Percentiles rank a stretch among this genome's conserved stretches.
phyloP scores from a whole-genome alignment of 2,888 invertebrate species.

The Parascotia fuliginaria region DNA sequence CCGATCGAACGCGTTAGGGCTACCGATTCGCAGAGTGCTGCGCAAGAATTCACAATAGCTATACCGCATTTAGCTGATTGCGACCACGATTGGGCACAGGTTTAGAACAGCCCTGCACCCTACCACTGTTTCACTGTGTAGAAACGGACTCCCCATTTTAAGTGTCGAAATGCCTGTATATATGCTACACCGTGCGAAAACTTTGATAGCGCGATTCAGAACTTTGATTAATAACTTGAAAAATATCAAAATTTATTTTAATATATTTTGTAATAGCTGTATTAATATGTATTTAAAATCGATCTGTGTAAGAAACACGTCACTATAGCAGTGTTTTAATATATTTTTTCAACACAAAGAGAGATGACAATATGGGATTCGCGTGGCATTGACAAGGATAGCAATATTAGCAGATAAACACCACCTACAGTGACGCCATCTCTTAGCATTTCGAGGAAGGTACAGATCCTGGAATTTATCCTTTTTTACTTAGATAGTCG shows the following conservation, averaged over 20 bases:
- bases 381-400: constrained; percentile 28
- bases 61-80: constrained; percentile 21
- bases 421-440: constrained; percentile 47
- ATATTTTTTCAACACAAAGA: constrained; percentile 13
- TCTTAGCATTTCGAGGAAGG: constrained; percentile 19
- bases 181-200: constrained; percentile 19
- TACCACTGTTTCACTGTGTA: constrained; percentile 40
- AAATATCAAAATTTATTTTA: background rate
- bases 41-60: constrained; percentile 32
- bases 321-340: background rate
- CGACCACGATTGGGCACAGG: constrained; percentile 22
- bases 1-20: constrained; percentile 3
- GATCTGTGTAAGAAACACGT: constrained; percentile 1
- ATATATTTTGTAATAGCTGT: background rate
- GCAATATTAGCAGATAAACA: constrained; percentile 14
- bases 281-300: background rate
- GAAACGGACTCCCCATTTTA: constrained; percentile 38
- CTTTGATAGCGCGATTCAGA: constrained; percentile 32
- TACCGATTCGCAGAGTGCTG: background rate
- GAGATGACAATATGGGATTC: constrained; percentile 17
- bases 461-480: no score
- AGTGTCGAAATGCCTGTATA: background rate
- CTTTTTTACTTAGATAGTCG: no score
- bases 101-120: constrained; percentile 29
- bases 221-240: constrained; percentile 5